Percentiles rank a stretch among this genome's conserved stretches.
These are phyloP conservation scores for Scolanthus callimorphus DNA, from an alignment of 92 coral and sea anemone species.

Conservation along the genomic window DNA sequence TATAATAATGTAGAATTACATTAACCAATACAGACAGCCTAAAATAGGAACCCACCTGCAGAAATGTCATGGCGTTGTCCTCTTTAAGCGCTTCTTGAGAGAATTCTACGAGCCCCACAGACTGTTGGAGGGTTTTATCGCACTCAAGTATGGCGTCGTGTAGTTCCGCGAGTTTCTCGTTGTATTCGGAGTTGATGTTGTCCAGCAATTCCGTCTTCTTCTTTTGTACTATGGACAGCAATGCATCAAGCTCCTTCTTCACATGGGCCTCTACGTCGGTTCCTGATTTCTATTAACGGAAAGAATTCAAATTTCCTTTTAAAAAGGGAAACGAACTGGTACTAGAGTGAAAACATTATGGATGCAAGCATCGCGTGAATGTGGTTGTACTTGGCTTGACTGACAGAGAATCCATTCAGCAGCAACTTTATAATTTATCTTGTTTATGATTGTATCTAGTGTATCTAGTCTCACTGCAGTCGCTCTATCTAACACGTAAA, in stretches of 20 bases:
- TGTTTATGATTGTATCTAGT: too few relatives aligned
- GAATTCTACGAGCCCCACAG: constrained; percentile 79
- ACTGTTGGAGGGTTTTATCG: constrained; percentile 68
- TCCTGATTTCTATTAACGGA: constrained; percentile 71
- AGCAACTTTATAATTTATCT: too few relatives aligned
- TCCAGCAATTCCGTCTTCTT: constrained; percentile 71
- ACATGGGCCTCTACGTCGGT: constrained; percentile 82
- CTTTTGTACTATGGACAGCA: constrained; percentile 66
- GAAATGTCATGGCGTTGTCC: constrained; percentile 62
- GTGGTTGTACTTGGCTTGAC: too few relatives aligned
- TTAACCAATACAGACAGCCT: too few relatives aligned
- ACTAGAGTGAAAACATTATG: too few relatives aligned
- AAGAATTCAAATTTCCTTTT: too few relatives aligned
- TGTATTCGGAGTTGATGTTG: constrained; percentile 66
- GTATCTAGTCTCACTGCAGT: too few relatives aligned
- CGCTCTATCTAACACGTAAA: too few relatives aligned
- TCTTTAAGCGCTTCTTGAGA: constrained; percentile 85
- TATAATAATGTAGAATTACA: too few relatives aligned
- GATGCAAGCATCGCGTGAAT: too few relatives aligned
- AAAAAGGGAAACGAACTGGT: too few relatives aligned
- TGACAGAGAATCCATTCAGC: too few relatives aligned
- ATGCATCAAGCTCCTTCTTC: constrained; percentile 71
- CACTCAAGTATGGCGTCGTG: constrained; percentile 58
- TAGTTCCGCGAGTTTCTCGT: constrained; percentile 62
- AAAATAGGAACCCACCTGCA: constrained; percentile 57